Evolutionary conservation across 2,888 invertebrate species (phyloP), one percentile per base, ranked within the genome.

Genomic region (Plebejus anna): DNA sequence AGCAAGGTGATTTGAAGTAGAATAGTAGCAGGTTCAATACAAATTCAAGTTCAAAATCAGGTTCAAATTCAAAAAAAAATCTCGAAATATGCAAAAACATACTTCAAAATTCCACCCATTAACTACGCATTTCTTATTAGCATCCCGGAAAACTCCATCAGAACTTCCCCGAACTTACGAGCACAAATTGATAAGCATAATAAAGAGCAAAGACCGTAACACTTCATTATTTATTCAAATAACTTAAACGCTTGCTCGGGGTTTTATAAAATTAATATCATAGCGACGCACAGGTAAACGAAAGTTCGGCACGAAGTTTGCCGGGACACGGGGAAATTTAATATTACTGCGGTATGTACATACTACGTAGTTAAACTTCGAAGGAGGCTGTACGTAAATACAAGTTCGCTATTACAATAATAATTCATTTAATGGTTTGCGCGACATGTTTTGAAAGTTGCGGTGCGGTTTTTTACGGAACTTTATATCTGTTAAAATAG

Each of bases 231-330:
- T 87, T 84, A 81, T 83, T 80, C 81, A 81, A 80, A 83, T 78
- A 86, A 87, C 82, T 87, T 87, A 81, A 83, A 82, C 82, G 83
- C 82, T 81, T 83, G 83, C 84, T 84, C 78, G 78, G 81, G 82
- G 86, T 88, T 89, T 88, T 86, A 87, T 88, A 87, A 90, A 88
- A 89, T 89, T 89, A 90, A 89, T 90, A 89, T 88, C 82, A 83
- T 80, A 83, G 82, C 83, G 82, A 82, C 82, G 86, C 85, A 82
- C 85, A 88, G 88, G 89, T 89, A 89, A 88, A 87, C 86, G 83
- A 82, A 89, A 89, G 84, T 89, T 89, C 83, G 82, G 83, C 87
- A 87, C 84, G 77, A 90, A 90, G 85, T 90, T 90, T 86, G 86
- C 83, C 83, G 87, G 86, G 89, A 90, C 89, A 88, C 84, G 86